phyloP scores from a whole-genome alignment of 2,113 vertebrate genomes.

The Orientallactaga bullata region DNA sequence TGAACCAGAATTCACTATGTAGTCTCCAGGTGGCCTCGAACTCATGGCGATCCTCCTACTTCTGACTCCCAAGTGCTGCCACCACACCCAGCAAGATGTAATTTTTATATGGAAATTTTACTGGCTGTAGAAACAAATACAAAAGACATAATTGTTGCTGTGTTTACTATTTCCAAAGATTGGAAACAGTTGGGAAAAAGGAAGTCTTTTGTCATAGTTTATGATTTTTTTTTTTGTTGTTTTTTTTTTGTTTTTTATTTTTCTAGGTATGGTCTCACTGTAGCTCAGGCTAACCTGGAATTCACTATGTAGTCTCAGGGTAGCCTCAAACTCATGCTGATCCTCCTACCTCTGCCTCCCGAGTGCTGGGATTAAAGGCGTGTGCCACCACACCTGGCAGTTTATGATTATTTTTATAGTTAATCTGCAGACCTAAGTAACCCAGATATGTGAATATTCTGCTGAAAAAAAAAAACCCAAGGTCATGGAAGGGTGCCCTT shows the following conservation, averaged over 20 bases:
- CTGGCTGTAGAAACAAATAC: background rate
- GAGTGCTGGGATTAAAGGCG: no score
- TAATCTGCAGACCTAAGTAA: background rate
- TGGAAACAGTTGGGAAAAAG: conserved; percentile 39
- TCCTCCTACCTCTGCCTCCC: no score
- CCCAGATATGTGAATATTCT: background rate
- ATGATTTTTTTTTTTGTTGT: background rate
- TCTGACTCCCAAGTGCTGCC: no score
- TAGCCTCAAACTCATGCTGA: no score
- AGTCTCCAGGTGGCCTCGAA: no score
- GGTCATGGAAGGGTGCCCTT: background rate
- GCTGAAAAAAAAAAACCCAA: background rate
- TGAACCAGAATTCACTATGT: no score
- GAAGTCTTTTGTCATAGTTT: background rate
- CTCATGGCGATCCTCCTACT: no score
- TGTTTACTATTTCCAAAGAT: conserved; percentile 16
- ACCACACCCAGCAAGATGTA: background rate
- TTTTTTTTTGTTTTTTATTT: no score
- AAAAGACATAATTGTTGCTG: conserved; percentile 10
- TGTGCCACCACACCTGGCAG: no score
- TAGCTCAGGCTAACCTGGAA: no score
- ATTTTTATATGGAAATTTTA: background rate
- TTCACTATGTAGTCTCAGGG: no score
- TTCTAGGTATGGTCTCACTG: no score
- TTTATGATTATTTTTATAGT: background rate